Percentiles rank a stretch among this genome's conserved stretches.
These are phyloP conservation scores for Luidia sarsii DNA, from an alignment of 53 echinoderm and acorn worm species.

Conservation along the genomic window DNA sequence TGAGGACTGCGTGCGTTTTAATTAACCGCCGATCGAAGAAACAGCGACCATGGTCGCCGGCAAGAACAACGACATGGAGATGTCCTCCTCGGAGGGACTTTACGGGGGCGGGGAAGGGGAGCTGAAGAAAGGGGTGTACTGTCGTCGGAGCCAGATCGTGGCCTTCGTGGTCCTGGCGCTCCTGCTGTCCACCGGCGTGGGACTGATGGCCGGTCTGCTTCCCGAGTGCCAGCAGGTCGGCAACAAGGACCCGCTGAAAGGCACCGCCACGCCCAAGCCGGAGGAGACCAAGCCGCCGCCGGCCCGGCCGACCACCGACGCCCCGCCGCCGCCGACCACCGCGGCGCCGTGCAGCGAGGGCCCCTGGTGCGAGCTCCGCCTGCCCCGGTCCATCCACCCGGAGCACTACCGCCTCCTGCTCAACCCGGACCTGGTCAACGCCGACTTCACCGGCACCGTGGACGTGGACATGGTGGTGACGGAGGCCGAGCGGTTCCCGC, in stretches of 20 bases:
- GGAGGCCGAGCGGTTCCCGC: slow-evolving; percentile 47
- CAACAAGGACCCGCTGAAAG: not conserved
- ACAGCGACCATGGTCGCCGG: not conserved
- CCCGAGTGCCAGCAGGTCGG: slow-evolving; percentile 36
- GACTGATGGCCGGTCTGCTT: slow-evolving; percentile 72
- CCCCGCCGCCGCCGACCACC: not conserved
- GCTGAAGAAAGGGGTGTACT: slow-evolving; percentile 20
- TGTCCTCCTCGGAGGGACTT: not conserved
- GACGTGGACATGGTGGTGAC: slow-evolving; percentile 67
- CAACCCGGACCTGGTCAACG: slow-evolving; percentile 68
- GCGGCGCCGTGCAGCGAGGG: not conserved
- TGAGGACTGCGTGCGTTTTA: too few relatives aligned
- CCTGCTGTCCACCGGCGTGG: slow-evolving; percentile 55
- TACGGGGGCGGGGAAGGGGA: not conserved
- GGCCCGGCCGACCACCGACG: not conserved
- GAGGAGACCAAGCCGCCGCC: not conserved
- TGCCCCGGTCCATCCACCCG: slow-evolving; percentile 69
- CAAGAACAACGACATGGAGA: not conserved
- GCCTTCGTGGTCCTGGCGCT: slow-evolving; percentile 62
- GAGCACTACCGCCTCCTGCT: slow-evolving; percentile 73
- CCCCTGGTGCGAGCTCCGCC: slow-evolving; percentile 73
- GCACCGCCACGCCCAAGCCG: not conserved
- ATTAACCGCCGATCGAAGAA: too few relatives aligned
- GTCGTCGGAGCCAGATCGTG: slow-evolving; percentile 61
- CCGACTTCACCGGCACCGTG: slow-evolving; percentile 67